These are phyloP conservation scores for Apostichopus californicus DNA, from an alignment of 35 echinoderm and acorn worm genomes.

Conservation along the genomic window DNA sequence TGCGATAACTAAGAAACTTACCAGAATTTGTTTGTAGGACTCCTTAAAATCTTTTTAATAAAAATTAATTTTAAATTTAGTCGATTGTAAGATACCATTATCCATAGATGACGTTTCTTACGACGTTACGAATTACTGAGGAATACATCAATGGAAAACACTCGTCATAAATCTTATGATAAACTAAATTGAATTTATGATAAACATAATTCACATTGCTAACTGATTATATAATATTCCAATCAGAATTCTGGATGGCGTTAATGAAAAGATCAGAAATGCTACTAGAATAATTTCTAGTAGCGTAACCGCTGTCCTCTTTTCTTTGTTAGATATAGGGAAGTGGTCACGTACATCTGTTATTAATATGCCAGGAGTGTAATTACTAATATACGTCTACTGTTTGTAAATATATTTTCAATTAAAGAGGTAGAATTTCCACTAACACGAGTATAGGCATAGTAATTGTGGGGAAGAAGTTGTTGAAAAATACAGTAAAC, in stretches of 20 bases:
- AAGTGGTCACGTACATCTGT: constrained; percentile 29
- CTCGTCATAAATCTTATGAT: background rate
- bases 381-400: background rate
- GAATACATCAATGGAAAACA: no score
- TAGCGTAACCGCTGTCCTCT: constrained; percentile 5
- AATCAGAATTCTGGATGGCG: constrained; percentile 1
- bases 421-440: background rate
- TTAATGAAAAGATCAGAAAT: constrained; percentile 8
- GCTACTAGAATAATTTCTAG: constrained; percentile 12
- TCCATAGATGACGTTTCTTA: background rate
- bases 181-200: background rate
- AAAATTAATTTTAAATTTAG: background rate
- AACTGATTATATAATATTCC: background rate
- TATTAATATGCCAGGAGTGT: background rate
- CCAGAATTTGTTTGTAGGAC: background rate
- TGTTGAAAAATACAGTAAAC: background rate
- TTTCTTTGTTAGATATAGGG: constrained; percentile 22
- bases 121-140: background rate
- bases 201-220: constrained; percentile 17
- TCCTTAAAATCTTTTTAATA: constrained; percentile 1
- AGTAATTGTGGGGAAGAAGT: constrained; percentile 15
- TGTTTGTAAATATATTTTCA: constrained; percentile 17
- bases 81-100: constrained; percentile 23
- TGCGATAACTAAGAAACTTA: background rate
- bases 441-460: constrained; percentile 13